phyloP scores from a whole-genome alignment of 2,888 invertebrate genomes.

The Rhingia rostrata region DNA sequence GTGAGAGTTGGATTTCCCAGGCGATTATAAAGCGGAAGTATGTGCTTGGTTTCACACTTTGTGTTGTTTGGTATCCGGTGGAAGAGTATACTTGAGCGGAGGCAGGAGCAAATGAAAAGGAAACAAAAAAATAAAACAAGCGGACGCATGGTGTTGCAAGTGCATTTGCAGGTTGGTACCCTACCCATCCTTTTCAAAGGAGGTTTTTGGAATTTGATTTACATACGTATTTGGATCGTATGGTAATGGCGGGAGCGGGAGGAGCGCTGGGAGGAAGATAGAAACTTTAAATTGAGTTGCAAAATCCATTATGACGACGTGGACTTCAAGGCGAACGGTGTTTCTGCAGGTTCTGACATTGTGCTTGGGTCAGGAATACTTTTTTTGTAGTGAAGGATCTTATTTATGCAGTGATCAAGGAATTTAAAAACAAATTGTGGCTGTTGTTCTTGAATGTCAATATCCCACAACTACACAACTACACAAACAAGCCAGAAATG shows the following conservation, averaged over 20 bases:
- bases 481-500: too few species aligned
- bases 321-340: not conserved
- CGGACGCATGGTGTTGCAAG: constrained; percentile 21
- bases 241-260: not conserved
- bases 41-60: constrained; percentile 61
- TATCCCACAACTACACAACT: too few species aligned
- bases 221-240: not conserved
- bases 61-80: constrained; percentile 5
- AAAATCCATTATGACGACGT: constrained; percentile 2
- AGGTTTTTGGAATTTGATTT: not conserved
- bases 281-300: constrained; percentile 8
- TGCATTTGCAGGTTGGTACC: not conserved
- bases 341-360: too few species aligned
- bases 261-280: not conserved
- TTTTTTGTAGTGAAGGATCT: too few species aligned
- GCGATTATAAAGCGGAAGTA: constrained; percentile 58
- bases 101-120: constrained; percentile 24
- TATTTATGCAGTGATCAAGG: too few species aligned
- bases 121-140: not conserved
- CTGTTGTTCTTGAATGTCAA: too few species aligned
- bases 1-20: constrained; percentile 26
- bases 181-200: constrained; percentile 3
- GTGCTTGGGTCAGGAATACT: too few species aligned
- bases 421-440: too few species aligned
- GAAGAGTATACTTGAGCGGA: not conserved